phyloP scores from a whole-genome alignment of 2,113 vertebrate species.

The Phocoena sinus region DNA sequence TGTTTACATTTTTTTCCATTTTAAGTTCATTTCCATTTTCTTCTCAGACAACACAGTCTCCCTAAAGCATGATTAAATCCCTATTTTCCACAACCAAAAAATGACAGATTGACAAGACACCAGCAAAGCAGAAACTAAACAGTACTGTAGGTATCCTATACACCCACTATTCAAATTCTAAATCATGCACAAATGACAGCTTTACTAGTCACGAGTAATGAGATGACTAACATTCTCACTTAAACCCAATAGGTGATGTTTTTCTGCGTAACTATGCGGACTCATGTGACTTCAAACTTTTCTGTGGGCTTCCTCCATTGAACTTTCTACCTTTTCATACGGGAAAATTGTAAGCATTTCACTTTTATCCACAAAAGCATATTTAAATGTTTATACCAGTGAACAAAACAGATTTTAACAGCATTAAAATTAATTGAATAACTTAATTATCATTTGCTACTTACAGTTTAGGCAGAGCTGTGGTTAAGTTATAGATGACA shows the following conservation, averaged over 20 bases:
- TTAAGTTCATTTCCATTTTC: not conserved
- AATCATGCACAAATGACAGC: conserved; percentile 36
- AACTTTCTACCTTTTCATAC: not conserved
- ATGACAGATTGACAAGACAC: not conserved
- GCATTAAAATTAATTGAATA: not conserved
- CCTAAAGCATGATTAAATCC: not conserved
- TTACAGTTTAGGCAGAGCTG: not conserved
- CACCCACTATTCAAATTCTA: conserved; percentile 48
- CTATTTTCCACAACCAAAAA: not conserved
- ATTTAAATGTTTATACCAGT: not conserved
- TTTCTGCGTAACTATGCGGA: conserved; percentile 12
- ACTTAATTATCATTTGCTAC: not conserved
- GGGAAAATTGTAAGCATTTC: not conserved
- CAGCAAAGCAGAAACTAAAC: not conserved
- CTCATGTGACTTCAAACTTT: not conserved
- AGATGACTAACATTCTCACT: conserved; percentile 50
- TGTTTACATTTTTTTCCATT: not conserved
- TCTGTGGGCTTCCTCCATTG: conserved; percentile 18
- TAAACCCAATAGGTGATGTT: conserved; percentile 36
- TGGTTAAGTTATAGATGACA: not conserved
- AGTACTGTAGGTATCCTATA: not conserved
- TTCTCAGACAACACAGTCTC: not conserved
- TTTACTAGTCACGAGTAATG: conserved; percentile 24
- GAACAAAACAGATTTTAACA: not conserved
- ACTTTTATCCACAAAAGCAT: not conserved